These are phyloP conservation scores for Drosophila birchii DNA, from an alignment of 2,888 invertebrate species.

Conservation along the genomic window DNA sequence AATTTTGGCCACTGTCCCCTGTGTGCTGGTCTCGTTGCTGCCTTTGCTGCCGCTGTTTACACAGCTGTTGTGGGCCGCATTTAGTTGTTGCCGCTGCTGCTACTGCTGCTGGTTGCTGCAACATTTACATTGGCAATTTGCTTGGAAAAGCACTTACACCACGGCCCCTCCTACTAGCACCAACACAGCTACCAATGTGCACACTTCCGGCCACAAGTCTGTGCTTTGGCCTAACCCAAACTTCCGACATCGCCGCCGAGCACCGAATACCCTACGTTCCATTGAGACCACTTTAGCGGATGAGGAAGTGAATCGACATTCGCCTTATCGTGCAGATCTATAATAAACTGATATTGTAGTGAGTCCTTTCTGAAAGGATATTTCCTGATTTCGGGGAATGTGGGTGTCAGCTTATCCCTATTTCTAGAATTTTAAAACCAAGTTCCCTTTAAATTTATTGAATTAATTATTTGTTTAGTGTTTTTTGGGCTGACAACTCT, in stretches of 20 bases:
- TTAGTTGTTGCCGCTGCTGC: slow-evolving; percentile 66
- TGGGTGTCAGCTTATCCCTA: no score
- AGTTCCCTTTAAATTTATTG: background rate
- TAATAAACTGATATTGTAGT: background rate
- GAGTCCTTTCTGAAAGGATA: background rate
- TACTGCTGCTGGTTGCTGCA: slow-evolving; percentile 56
- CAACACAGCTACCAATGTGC: slow-evolving; percentile 45
- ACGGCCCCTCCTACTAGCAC: slow-evolving; percentile 16
- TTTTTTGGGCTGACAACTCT: slow-evolving; percentile 15
- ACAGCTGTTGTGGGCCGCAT: slow-evolving; percentile 70
- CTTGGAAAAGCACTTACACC: slow-evolving; percentile 62
- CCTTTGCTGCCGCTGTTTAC: slow-evolving; percentile 67
- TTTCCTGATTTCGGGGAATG: background rate
- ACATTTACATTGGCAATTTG: slow-evolving; percentile 77
- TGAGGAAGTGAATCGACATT: slow-evolving; percentile 8
- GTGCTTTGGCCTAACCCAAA: slow-evolving; percentile 48
- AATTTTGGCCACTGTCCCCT: background rate
- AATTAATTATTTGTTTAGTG: background rate
- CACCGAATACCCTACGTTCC: slow-evolving; percentile 10
- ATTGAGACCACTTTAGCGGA: background rate
- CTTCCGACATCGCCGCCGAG: slow-evolving; percentile 52
- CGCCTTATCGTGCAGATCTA: background rate
- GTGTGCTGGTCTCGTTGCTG: slow-evolving; percentile 39
- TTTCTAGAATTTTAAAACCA: background rate
- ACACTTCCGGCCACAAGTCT: slow-evolving; percentile 61